phyloP scores from a whole-genome alignment of 2,113 vertebrate genomes.

The Ibidorhyncha struthersii region DNA sequence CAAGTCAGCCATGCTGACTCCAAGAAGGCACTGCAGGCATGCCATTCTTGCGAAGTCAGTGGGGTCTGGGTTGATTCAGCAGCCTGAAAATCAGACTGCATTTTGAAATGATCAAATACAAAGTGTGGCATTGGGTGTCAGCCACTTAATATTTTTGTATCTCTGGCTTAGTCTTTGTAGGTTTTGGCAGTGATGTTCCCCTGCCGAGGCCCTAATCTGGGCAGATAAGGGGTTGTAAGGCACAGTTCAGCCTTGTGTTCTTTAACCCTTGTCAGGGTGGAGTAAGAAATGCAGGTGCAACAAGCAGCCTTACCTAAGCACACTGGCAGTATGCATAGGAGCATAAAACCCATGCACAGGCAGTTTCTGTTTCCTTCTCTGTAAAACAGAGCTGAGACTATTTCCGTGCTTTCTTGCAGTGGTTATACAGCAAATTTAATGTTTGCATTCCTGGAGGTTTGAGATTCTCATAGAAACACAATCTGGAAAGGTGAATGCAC shows the following conservation, averaged over 20 bases:
- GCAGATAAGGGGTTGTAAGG: neutral
- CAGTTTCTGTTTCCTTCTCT: neutral
- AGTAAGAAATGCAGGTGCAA: neutral
- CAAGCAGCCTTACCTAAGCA: accelerated
- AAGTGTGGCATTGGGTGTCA: neutral
- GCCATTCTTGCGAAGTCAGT: accelerated
- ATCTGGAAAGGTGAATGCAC: neutral
- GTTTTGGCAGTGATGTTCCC: neutral
- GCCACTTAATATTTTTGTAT: neutral
- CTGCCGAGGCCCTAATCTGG: neutral
- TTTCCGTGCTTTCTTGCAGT: neutral
- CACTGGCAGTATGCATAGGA: neutral
- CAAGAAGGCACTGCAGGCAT: neutral
- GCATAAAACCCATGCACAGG: too few species aligned
- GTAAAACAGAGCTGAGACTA: neutral
- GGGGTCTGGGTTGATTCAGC: neutral
- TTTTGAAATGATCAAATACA: neutral
- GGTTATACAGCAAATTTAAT: neutral
- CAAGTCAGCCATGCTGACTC: neutral
- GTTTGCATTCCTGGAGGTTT: neutral
- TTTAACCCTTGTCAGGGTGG: conserved; percentile 18
- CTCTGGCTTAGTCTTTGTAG: neutral
- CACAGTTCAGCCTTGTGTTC: neutral
- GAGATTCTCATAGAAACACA: neutral
- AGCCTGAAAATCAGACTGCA: neutral